Evolutionary conservation across 2,797 vertebrate genomes (phyloP), one percentile per base, ranked within the genome.

Genomic region (Tiaroga cobitis): DNA sequence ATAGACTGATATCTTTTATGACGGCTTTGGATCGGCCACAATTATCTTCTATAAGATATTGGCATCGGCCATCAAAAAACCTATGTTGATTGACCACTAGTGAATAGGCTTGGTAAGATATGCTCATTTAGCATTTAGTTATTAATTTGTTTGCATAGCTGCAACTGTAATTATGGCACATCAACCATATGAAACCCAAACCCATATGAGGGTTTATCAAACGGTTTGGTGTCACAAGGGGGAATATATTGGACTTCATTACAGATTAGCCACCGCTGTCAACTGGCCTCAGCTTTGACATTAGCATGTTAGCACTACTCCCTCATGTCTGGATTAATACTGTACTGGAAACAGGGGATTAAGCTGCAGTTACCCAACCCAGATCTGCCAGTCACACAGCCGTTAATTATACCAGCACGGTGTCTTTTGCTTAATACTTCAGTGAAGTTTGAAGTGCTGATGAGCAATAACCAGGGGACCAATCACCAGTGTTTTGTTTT

Each of bases 291-390:
- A 85, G 69, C 56, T 73, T 74, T 85, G 84, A 85, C 84, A 80
- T 85, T 85, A 85, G 77, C 51, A 84, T 84, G 83, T 84, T 84
- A 79, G 67, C 76, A 32, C 41, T 80, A 41, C 84, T 85, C 77
- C 84, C 84, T 74, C 77, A 85, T 67, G 77, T 85, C 84, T 21
- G 56, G 77, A 85, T 85, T 85, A 85, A 85, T 85, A 80, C 68
- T 80, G 54, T 63, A 85, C 77, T 73, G 84, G 84, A 85, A 85
- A 80, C 77, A 73, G 68, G 84, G 84, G 84, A 85, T 85, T 85
- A 85, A 80, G 84, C 84, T 65, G 84, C 69, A 65, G 10, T 80
- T 73, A 37, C 84, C 69, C 77, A 80, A 80, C 84, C 84, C 77
- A 80, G 78, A 80, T 85, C 77, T 85, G 77, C 69, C 84, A 85